A percentile compares a stretch with the other conserved stretches of the same genome.
These are phyloP conservation scores for Clamator glandarius DNA, from an alignment of 2,797 vertebrate species.

Conservation along the genomic window DNA sequence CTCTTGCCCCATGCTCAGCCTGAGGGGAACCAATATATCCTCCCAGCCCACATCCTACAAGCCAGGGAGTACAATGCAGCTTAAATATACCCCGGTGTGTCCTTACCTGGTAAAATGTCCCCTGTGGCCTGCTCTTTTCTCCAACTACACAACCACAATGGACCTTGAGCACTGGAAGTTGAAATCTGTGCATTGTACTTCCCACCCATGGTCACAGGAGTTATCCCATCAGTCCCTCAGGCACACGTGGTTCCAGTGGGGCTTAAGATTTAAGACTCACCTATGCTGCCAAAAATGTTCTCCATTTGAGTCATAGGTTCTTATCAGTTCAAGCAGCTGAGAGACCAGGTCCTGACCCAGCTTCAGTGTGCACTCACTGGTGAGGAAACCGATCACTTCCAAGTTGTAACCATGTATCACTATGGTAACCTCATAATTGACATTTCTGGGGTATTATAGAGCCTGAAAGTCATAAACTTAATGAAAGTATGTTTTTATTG, in stretches of 20 bases:
- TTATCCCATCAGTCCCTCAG: neutral
- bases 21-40: neutral
- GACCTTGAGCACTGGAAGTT: neutral
- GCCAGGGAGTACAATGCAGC: neutral
- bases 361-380: neutral
- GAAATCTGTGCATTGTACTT: neutral
- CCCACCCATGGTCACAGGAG: neutral
- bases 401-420: slow-evolving; percentile 63
- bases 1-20: neutral
- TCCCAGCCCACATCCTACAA: neutral
- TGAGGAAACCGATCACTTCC: neutral
- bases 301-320: neutral
- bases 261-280: neutral
- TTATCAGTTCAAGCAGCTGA: neutral
- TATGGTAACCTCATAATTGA: slow-evolving; percentile 76
- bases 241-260: neutral
- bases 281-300: neutral
- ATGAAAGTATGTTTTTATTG: slow-evolving; percentile 83
- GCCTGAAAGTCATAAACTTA: slow-evolving; percentile 81
- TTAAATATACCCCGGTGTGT: neutral
- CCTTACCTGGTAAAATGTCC: neutral
- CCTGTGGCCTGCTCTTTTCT: neutral
- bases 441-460: slow-evolving; percentile 60
- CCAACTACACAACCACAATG: neutral
- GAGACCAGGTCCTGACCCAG: neutral